These are phyloP conservation scores for Zapus hudsonius DNA, from an alignment of 2,113 vertebrate species.

Conservation along the genomic window DNA sequence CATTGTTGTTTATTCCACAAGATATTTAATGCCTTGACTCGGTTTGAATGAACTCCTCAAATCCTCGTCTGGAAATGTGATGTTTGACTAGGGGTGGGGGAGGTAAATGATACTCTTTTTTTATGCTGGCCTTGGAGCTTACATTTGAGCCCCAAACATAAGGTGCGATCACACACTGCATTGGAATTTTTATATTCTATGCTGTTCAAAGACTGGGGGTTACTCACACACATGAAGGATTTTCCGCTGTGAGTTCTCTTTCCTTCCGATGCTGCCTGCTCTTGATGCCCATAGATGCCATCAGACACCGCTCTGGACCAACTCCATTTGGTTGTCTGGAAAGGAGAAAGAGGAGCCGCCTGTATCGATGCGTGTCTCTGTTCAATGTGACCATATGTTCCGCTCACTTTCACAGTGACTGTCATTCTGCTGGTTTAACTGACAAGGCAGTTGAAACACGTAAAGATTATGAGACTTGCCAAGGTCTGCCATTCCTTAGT, in stretches of 20 bases:
- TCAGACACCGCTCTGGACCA: neutral
- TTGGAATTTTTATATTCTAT: neutral
- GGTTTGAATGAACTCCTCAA: conserved; percentile 11
- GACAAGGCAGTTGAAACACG: neutral
- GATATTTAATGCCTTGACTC: conserved; percentile 5
- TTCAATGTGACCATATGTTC: neutral
- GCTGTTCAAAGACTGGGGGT: conserved; percentile 14
- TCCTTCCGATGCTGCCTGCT: neutral
- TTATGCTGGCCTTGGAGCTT: neutral
- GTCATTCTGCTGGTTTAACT: neutral
- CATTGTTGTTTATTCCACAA: conserved; percentile 31
- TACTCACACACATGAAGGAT: neutral
- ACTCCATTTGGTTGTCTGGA: neutral
- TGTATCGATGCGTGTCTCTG: neutral
- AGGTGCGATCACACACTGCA: neutral
- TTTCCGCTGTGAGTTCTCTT: neutral
- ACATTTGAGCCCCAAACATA: neutral
- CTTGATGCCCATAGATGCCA: neutral
- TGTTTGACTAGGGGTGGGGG: neutral
- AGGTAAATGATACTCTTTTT: neutral
- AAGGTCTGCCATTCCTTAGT: neutral
- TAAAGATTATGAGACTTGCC: neutral
- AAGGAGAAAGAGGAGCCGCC: neutral
- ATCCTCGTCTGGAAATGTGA: neutral
- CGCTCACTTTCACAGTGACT: neutral